These are phyloP conservation scores for Drosophila helvetica DNA, from an alignment of 2,888 invertebrate genomes.

Conservation along the genomic window DNA sequence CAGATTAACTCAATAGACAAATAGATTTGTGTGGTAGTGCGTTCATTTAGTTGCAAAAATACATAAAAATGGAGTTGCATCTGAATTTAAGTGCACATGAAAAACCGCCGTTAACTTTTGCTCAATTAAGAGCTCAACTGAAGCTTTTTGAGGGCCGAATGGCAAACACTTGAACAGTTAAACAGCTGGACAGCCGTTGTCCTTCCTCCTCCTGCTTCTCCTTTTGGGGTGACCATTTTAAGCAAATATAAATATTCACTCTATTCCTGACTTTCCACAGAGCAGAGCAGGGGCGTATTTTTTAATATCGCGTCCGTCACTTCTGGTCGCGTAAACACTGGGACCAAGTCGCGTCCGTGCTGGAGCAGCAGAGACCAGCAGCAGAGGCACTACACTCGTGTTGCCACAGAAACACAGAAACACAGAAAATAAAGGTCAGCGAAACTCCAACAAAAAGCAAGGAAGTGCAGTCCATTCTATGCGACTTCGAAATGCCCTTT, in stretches of 20 bases:
- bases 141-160: not conserved
- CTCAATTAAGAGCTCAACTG: not conserved
- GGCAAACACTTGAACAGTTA: constrained; percentile 6
- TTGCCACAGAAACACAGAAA: not conserved
- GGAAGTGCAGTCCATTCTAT: not conserved
- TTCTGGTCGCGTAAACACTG: not conserved
- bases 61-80: too few relatives aligned
- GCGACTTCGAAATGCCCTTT: not conserved
- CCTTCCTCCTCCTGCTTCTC: not conserved
- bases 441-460: not conserved
- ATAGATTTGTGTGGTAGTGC: not conserved
- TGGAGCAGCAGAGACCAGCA: not conserved
- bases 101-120: not conserved
- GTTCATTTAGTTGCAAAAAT: not conserved
- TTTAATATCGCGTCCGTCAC: constrained; percentile 1
- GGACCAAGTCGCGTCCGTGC: not conserved
- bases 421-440: not conserved
- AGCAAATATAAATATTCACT: not conserved
- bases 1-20: not conserved
- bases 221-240: not conserved
- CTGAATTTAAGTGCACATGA: too few relatives aligned
- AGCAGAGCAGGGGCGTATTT: not conserved
- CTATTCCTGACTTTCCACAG: not conserved
- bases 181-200: not conserved
- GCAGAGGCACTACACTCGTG: not conserved